phyloP scores from a whole-genome alignment of 2,888 invertebrate genomes.

The Agrilus biguttatus region DNA sequence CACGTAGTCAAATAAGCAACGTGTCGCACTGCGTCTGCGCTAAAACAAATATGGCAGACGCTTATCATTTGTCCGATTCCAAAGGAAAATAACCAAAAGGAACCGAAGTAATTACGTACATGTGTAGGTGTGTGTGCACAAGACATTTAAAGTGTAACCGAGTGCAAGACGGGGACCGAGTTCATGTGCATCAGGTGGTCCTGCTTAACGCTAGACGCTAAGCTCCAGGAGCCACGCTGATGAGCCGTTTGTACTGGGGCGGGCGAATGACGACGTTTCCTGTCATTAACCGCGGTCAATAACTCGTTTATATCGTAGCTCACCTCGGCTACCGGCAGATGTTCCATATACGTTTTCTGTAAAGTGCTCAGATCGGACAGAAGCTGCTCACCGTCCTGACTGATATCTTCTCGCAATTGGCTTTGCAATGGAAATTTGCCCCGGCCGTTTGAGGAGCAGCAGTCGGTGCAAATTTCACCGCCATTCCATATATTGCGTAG shows the following conservation, averaged over 20 bases:
- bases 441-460: constrained; percentile 16
- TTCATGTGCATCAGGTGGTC: constrained; percentile 26
- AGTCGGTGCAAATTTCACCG: constrained; percentile 29
- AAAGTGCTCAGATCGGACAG: constrained; percentile 43
- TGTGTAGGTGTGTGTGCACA: constrained; percentile 8
- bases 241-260: constrained; percentile 11
- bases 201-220: constrained; percentile 31
- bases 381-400: constrained; percentile 47
- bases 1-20: too few species aligned
- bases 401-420: constrained; percentile 35
- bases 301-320: constrained; percentile 20
- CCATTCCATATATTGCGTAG: constrained; percentile 25
- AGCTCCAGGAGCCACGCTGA: constrained; percentile 33
- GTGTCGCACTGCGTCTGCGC: constrained; percentile 17
- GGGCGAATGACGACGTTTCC: constrained; percentile 43
- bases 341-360: constrained; percentile 35
- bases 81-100: constrained; percentile 3
- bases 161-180: constrained; percentile 23
- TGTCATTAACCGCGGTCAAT: constrained; percentile 28
- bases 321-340: constrained; percentile 17
- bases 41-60: constrained; percentile 31
- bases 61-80: constrained; percentile 9
- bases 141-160: constrained; percentile 23
- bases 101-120: constrained; percentile 9
- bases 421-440: constrained; percentile 15